Base-by-base conservation (phyloP, 2,888 invertebrate genomes). In the Hyles lineata region DNA sequence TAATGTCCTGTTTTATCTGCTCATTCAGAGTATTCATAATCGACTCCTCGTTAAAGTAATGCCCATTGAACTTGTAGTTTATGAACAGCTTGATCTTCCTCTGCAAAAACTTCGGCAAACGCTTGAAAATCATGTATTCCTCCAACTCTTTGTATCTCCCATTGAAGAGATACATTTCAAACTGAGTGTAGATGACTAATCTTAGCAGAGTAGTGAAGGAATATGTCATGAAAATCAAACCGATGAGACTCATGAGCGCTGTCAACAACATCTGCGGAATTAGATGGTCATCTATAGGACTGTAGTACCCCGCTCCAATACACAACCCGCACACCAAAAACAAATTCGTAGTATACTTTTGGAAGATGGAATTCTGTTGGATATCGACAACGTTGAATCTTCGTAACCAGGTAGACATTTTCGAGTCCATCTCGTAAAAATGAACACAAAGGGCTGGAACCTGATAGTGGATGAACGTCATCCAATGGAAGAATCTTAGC, bases 1-100 rank as follows among this genome's bases (percentile, higher is more conserved):
- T 95, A 23, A 96, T 95, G 76, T 96, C 96, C 76, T 95, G 89
- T 63, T 93, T 90, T 61, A 95, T 89, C 74, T 91, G 90, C 75
- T 92, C 92, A 43, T 90, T 90, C 15, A 92, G 85, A 2, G 90
- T 90, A 55, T 79, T 83, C 80, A 86, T 72, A 15, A 92, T 90
- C 2, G 78, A 78, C 3, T 77, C 75, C 77, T 92, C 91, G 74
- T 90, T 87, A 76, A 87, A 90, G 70, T 85, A 90, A 43, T 83
- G 85, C 3, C 87, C 89, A 72, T 87, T 85, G 72, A 87, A 92
- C 76, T 89, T 89, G 75, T 90, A 89, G 74, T 89, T 87, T 4
- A 91, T 76, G 72, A 86, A 90, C 63, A 88, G 75, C 15, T 83
- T 76, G 2, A 91, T 85, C 76, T 90, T 91, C 55, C 82, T 80